phyloP scores from a whole-genome alignment of 2,113 vertebrate genomes.

The Theristicus caerulescens region DNA sequence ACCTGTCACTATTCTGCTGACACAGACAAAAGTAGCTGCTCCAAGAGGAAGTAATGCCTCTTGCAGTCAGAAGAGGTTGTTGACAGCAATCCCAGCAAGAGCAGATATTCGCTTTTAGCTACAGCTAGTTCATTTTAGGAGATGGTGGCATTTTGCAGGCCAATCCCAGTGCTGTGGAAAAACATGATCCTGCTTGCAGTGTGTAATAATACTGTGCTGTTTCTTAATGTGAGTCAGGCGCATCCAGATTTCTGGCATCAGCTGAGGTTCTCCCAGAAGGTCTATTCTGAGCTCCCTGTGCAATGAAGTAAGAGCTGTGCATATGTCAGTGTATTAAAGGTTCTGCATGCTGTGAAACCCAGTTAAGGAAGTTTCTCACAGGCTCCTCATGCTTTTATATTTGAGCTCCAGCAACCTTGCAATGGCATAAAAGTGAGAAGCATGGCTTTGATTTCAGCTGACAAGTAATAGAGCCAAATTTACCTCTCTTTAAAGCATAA shows the following conservation, averaged over 20 bases:
- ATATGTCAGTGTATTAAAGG: constrained; percentile 29
- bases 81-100: neutral
- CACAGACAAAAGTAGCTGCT: neutral
- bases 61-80: neutral
- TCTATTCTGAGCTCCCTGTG: neutral
- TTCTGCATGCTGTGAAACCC: neutral
- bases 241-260: neutral
- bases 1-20: neutral
- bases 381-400: neutral
- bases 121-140: neutral
- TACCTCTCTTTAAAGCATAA: neutral
- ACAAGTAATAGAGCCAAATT: neutral
- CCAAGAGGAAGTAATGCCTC: neutral
- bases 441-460: neutral
- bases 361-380: constrained; percentile 14
- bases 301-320: constrained; percentile 26
- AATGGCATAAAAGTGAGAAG: neutral
- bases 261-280: neutral
- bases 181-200: neutral
- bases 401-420: neutral
- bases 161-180: neutral
- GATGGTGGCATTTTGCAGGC: neutral
- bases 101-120: neutral
- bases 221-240: neutral
- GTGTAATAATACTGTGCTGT: neutral